These are phyloP conservation scores for Gobio gobio DNA, from an alignment of 2,113 vertebrate species.

Conservation along the genomic window DNA sequence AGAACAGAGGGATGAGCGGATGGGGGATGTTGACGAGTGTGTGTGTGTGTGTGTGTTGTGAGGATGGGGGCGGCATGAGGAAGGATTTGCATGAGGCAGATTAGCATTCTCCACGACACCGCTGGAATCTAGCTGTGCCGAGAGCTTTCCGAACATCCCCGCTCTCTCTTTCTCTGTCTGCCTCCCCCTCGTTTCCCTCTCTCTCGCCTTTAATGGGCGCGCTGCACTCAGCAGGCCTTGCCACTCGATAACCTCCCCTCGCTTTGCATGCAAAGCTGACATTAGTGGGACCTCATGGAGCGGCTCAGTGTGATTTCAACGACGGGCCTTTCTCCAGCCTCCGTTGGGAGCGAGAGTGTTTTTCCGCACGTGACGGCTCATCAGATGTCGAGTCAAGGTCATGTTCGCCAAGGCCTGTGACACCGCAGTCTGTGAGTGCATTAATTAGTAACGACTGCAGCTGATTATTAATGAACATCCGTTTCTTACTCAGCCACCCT, in stretches of 20 bases:
- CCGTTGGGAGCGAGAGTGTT: slow-evolving; percentile 21
- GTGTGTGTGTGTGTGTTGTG: slow-evolving; percentile 29
- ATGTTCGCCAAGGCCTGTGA: slow-evolving; percentile 54
- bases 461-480: slow-evolving; percentile 53
- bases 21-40: slow-evolving; percentile 44
- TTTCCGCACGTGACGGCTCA: slow-evolving; percentile 27
- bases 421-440: slow-evolving; percentile 60
- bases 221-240: slow-evolving; percentile 60
- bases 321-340: slow-evolving; percentile 38
- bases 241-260: slow-evolving; percentile 55
- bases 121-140: slow-evolving; percentile 72
- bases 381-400: slow-evolving; percentile 51
- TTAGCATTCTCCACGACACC: slow-evolving; percentile 77
- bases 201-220: slow-evolving; percentile 60
- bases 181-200: slow-evolving; percentile 35
- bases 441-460: slow-evolving; percentile 69
- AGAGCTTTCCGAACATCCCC: slow-evolving; percentile 44
- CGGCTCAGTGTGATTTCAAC: slow-evolving; percentile 30
- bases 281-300: slow-evolving; percentile 53
- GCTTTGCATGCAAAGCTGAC: slow-evolving; percentile 57
- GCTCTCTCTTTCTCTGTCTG: not conserved
- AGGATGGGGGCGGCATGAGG: slow-evolving; percentile 12
- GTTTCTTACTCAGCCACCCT: not conserved
- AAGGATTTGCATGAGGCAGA: slow-evolving; percentile 61
- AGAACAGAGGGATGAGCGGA: slow-evolving; percentile 60